Conservation (phyloP, 2,888 invertebrate genomes). For the Balanococcus diminutus region DNA sequence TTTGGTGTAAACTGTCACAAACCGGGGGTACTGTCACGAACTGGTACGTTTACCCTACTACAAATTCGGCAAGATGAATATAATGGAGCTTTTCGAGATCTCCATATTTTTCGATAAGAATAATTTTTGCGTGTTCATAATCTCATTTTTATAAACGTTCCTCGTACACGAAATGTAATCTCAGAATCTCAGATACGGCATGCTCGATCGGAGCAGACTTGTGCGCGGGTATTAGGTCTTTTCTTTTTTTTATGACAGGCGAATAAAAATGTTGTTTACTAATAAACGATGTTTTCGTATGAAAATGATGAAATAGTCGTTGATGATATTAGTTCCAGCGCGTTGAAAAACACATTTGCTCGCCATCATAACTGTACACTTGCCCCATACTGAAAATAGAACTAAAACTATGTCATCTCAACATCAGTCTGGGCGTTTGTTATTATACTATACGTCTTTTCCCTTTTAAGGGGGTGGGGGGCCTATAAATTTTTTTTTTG, state of each 20-base stretch:
- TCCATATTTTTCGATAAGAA: too few species aligned
- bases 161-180: too few species aligned
- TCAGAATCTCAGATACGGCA: background rate
- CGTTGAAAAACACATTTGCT: slow-evolving; percentile 49
- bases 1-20: too few species aligned
- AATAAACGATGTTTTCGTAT: slow-evolving; percentile 47
- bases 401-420: slow-evolving; percentile 50
- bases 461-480: too few species aligned
- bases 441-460: background rate
- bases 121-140: too few species aligned
- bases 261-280: slow-evolving; percentile 47
- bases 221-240: background rate
- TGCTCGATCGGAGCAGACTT: slow-evolving; percentile 10
- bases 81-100: too few species aligned
- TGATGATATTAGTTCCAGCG: slow-evolving; percentile 52
- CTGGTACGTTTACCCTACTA: too few species aligned
- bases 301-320: slow-evolving; percentile 51
- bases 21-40: too few species aligned
- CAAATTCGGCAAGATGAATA: too few species aligned
- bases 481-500: too few species aligned
- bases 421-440: slow-evolving; percentile 19
- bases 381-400: slow-evolving; percentile 51
- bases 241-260: slow-evolving; percentile 34
- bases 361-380: slow-evolving; percentile 32
- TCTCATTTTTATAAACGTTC: too few species aligned